Conservation (phyloP, 2,888 invertebrate genomes). For the Drosophila diplacantha region DNA sequence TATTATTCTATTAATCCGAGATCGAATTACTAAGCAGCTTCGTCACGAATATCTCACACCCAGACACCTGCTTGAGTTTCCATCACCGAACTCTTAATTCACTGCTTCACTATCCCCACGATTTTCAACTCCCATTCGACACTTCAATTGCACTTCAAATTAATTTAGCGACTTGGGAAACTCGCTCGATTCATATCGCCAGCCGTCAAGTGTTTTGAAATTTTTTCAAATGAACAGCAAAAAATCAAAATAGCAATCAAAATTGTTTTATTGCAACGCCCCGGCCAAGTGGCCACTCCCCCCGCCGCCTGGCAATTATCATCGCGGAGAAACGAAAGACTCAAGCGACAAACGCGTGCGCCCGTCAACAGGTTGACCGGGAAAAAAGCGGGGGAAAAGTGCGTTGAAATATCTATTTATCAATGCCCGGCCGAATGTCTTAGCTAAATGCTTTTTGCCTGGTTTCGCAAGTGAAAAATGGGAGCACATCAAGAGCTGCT, state of each 20-base stretch:
- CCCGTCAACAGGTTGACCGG: conserved; percentile 33
- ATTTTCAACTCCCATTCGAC: conserved; percentile 12
- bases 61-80: conserved; percentile 10
- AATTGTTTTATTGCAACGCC: conserved; percentile 39
- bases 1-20: not conserved
- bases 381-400: conserved; percentile 43
- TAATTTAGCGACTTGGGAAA: conserved; percentile 34
- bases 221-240: not conserved
- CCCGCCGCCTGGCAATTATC: conserved; percentile 29
- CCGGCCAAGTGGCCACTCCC: not conserved
- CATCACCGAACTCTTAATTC: conserved; percentile 11
- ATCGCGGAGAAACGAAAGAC: conserved; percentile 39
- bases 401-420: conserved; percentile 66
- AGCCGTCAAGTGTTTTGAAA: conserved; percentile 31
- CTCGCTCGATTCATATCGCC: conserved; percentile 20
- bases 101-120: conserved; percentile 3
- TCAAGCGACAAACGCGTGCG: conserved; percentile 44
- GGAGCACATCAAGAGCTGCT: conserved; percentile 41
- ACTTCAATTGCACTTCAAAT: conserved; percentile 36
- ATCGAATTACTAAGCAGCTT: conserved; percentile 3
- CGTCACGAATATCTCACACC: conserved; percentile 6
- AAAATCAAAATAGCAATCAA: conserved; percentile 18
- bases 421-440: conserved; percentile 39
- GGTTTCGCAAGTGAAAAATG: conserved; percentile 55
- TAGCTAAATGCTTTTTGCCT: conserved; percentile 39